Percentiles rank a stretch among this genome's conserved stretches.
phyloP scores from a whole-genome alignment of 2,113 vertebrate species.

The Tenrec ecaudatus region DNA sequence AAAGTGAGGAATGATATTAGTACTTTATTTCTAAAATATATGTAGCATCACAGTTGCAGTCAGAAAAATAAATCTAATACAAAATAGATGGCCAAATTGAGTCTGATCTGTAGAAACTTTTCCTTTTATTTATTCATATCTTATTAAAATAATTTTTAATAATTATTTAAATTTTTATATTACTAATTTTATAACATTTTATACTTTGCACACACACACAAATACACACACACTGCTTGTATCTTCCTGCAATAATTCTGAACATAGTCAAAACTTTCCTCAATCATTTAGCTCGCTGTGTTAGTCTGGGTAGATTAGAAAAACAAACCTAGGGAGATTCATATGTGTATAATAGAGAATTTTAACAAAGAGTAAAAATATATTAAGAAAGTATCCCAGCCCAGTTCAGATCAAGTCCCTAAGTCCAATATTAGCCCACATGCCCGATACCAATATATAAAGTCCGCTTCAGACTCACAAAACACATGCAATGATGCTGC shows the following conservation, averaged over 20 bases:
- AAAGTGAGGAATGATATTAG: slow-evolving; percentile 7
- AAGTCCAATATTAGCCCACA: too few species aligned
- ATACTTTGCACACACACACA: neutral
- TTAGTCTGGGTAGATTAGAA: too few species aligned
- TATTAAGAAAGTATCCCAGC: too few species aligned
- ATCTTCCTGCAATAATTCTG: neutral
- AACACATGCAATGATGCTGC: too few species aligned
- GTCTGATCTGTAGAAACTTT: neutral
- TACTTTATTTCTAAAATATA: neutral
- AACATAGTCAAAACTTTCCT: neutral
- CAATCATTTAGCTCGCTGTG: neutral
- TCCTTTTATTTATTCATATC: neutral
- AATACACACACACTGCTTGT: neutral
- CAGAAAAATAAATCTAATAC: neutral
- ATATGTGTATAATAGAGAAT: too few species aligned
- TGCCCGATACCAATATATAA: too few species aligned
- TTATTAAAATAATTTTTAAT: neutral
- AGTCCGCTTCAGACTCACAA: too few species aligned
- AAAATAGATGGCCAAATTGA: neutral
- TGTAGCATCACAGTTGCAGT: neutral
- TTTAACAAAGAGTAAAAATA: too few species aligned
- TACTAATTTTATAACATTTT: neutral
- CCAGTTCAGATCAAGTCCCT: too few species aligned
- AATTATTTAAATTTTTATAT: neutral
- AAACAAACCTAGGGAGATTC: too few species aligned